Evolutionary conservation across 2,888 invertebrate genomes (phyloP), one percentile per base, ranked within the genome.

Genomic region (Drosophila prolongata): DNA sequence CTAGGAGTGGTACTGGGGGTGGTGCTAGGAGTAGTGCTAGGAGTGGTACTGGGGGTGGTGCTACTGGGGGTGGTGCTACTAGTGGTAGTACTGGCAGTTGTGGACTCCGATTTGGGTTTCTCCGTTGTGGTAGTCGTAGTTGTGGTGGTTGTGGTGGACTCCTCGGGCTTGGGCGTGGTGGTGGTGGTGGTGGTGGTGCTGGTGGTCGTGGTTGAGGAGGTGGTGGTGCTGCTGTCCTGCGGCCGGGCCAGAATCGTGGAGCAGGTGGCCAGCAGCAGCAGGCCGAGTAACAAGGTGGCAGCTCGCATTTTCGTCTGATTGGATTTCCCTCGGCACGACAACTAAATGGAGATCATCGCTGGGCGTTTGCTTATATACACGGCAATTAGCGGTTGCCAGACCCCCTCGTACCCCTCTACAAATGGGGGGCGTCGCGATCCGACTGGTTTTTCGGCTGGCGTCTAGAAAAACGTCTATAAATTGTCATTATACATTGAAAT

Each of bases 291-390:
- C 47, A 64, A 24, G 3, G 19, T 16, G 5, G 14, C 11, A 2
- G 55, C 34, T 38, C 71, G 64, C 71, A 71, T 71, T 53, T 24
- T 42, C 27, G 68, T 47, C 65, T 53, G 40, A 19, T 46, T 24
- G 24, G 50, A 30, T 24, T 52, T 65, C 50, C 34, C 50, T 52
- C 52, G 30, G 1, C 37, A 10, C 47, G 56, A 38, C 52, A 71
- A 71, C 71, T 71, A 71, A 71, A 71, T 73, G 52, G 52, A 71
- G 74, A 47, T 73, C 64, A 64, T n/a, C 34, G 56, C 10, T 19
- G 16, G 56, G 9, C 46, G 53, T 64, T 57, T 53, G 64, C 53
- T 71, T 71, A 71, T 44, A 71, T 71, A 73, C 40, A 24, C 46
- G 52, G 52, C 70, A 70, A 55, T 70, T 70, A 70, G 70, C 70